phyloP scores from a whole-genome alignment of 2,113 vertebrate genomes.

The Tupaia chinensis region DNA sequence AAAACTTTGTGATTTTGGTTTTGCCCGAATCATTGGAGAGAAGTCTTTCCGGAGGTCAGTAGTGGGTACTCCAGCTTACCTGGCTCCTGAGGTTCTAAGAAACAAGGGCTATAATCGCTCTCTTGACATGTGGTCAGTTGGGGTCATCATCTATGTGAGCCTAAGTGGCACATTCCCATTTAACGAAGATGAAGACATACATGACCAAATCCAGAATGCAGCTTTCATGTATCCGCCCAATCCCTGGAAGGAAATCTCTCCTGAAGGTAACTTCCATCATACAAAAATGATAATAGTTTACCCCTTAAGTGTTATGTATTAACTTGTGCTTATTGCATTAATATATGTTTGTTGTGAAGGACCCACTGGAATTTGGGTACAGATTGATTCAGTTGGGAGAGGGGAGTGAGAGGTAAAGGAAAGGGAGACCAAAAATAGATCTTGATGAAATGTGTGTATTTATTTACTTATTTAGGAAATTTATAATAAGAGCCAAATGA shows the following conservation, averaged over 20 bases:
- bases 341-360: not conserved
- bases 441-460: not conserved
- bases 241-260: slow-evolving; percentile 97
- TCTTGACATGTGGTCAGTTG: slow-evolving; percentile 99
- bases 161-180: slow-evolving; percentile 98
- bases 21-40: slow-evolving; percentile 98
- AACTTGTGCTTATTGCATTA: not conserved
- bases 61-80: slow-evolving; percentile 97
- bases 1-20: slow-evolving; percentile 98
- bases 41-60: slow-evolving; percentile 98
- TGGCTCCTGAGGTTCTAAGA: slow-evolving; percentile 96
- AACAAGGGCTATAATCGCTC: slow-evolving; percentile 99
- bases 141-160: slow-evolving; percentile 98
- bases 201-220: slow-evolving; percentile 99
- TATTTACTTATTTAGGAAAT: not conserved
- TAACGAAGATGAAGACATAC: slow-evolving; percentile 99
- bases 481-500: not conserved
- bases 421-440: not conserved
- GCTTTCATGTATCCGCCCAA: slow-evolving; percentile 99
- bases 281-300: not conserved
- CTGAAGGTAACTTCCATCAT: slow-evolving; percentile 90
- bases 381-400: not conserved
- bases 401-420: not conserved
- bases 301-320: not conserved
- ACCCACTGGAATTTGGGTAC: not conserved